Conservation (phyloP, 2,113 vertebrate genomes). For the Monarcha castaneiventris region DNA sequence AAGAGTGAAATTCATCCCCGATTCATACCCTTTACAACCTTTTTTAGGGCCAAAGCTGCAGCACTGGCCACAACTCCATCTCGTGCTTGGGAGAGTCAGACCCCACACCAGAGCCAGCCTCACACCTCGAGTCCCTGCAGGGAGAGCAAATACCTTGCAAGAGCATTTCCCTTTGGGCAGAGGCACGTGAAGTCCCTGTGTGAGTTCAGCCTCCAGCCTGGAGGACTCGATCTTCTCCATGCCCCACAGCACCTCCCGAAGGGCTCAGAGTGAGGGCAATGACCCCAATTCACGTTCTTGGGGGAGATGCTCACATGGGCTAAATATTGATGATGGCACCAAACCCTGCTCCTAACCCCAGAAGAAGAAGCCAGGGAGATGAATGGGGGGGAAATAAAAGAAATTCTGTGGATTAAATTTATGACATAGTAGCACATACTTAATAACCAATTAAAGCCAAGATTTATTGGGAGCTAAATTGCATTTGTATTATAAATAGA, state of each 20-base stretch:
- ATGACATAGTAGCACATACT: slow-evolving; percentile 33
- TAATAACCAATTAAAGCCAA: slow-evolving; percentile 72
- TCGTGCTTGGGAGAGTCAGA: background rate
- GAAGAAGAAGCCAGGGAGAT: background rate
- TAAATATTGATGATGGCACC: background rate
- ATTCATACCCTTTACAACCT: background rate
- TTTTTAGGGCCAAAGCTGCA: background rate
- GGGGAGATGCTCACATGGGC: background rate
- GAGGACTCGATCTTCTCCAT: rapidly evolving
- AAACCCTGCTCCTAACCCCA: background rate
- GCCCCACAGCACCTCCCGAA: background rate
- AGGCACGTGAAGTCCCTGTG: rapidly evolving
- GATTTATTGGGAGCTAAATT: slow-evolving; percentile 68
- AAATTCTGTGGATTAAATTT: slow-evolving; percentile 7
- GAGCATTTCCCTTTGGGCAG: background rate
- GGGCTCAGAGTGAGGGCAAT: background rate
- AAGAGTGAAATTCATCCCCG: background rate
- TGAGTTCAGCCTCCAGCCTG: background rate
- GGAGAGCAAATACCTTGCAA: background rate
- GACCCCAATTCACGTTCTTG: background rate
- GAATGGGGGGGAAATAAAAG: background rate
- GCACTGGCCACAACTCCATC: background rate
- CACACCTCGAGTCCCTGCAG: rapidly evolving
- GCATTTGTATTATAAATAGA: slow-evolving; percentile 63
- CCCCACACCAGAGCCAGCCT: background rate